Evolutionary conservation across 1,140 invertebrate species (phyloP).

Genomic region (Mycetomoellerius zeteki): DNA sequence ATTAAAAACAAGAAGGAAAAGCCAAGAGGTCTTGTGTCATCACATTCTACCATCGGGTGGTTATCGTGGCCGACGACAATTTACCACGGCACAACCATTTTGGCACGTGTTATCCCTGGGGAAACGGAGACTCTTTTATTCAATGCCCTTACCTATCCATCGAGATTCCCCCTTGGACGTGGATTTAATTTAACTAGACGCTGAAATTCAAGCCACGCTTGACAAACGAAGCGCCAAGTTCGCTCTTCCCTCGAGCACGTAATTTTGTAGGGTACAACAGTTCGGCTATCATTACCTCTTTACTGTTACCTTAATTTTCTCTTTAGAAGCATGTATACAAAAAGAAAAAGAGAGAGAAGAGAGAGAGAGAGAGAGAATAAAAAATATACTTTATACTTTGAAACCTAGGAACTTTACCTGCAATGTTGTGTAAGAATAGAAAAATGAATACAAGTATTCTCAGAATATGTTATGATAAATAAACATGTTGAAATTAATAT

Average conservation of each 20-base stretch:
- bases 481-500: neutral
- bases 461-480: neutral
- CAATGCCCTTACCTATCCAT: conserved; percentile 30
- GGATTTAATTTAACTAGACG: conserved; percentile 64
- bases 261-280: neutral
- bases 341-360: neutral
- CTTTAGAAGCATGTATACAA: neutral
- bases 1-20: neutral
- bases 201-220: conserved; percentile 60
- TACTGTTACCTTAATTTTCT: conserved; percentile 38
- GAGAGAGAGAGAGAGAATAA: neutral
- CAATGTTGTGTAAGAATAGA: neutral
- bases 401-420: neutral
- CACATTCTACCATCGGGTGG: neutral
- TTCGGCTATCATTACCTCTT: conserved; percentile 43
- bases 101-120: neutral
- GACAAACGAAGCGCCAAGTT: conserved; percentile 50
- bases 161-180: conserved; percentile 36
- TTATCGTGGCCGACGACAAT: conserved; percentile 38
- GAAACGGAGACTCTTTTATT: conserved; percentile 48
- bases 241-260: conserved; percentile 3
- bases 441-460: neutral
- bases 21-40: neutral
- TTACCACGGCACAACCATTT: conserved; percentile 41
- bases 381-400: neutral